Evolutionary conservation across 2,113 vertebrate species (phyloP).

Genomic region (Oncorhynchus nerka): DNA sequence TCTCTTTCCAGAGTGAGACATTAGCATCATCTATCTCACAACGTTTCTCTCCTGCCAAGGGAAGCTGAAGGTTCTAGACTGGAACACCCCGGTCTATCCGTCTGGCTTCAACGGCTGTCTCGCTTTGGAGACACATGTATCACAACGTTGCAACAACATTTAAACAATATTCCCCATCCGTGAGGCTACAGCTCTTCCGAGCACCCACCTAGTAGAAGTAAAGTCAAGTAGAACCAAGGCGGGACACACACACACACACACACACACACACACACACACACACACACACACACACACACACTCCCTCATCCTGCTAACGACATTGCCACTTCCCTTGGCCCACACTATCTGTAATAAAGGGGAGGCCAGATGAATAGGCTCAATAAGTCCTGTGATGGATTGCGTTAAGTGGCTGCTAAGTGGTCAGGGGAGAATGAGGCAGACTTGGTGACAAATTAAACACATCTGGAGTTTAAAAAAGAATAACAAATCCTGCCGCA

Average conservation of each 20-base stretch:
- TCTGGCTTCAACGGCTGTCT: background rate
- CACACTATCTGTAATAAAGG: background rate
- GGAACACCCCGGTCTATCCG: background rate
- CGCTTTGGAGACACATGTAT: background rate
- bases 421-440: constrained; percentile 3
- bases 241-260: background rate
- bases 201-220: background rate
- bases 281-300: too few relatives aligned
- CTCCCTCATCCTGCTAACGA: background rate
- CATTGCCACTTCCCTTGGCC: background rate
- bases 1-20: background rate
- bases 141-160: background rate
- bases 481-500: background rate
- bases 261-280: too few relatives aligned
- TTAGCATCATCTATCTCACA: background rate
- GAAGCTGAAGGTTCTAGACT: background rate
- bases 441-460: background rate
- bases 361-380: constrained; percentile 5
- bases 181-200: background rate
- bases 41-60: background rate
- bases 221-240: background rate
- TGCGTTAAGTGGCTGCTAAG: constrained; percentile 13
- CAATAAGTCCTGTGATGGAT: constrained; percentile 17
- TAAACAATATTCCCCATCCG: background rate
- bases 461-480: constrained; percentile 3